Evolutionary conservation across 2,888 invertebrate genomes (phyloP), one percentile per base, ranked within the genome.

Genomic region (Xestia sexstrigata): DNA sequence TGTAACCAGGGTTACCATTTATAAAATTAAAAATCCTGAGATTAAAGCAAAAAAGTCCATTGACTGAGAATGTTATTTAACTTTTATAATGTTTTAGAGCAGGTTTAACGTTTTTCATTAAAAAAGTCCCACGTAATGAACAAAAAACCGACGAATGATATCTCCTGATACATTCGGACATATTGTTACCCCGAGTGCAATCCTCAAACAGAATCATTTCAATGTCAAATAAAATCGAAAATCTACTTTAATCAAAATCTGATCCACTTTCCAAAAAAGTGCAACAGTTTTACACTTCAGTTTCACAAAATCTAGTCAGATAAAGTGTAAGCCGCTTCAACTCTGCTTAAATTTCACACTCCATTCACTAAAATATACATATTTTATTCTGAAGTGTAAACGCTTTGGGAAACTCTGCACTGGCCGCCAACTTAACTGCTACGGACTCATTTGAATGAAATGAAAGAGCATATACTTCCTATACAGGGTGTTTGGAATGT

Each of bases 371-470:
- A 85, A 83, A 82, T 75, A 80, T 79, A 83, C 86, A 87, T 83
- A 86, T 84, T 88, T 78, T 82, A 88, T 86, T 84, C 79, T 71
- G 45, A 84, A 88, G 80, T 76, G 85, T 63, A 70, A 87, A 80
- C 83, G 76, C 77, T 89, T 90, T 89, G 84, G 77, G 86, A 88
- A 88, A 69, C 88, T 75, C 62, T 76, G 87, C 45, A 35, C 66
- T 71, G 67, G 76, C 84, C 76, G 82, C 71, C 78, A 81, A 78
- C 79, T 85, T 84, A 86, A 86, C 85, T 78, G 84, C 81, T 83
- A 84, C 86, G 80, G 79, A 74, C 86, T 88, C 86, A 87, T 90
- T 91, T 89, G 79, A 89, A 92, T 90, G 82, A 74, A 89, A 92
- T 89, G 83, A 74, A 83, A 65, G 66, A 67, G 49, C 30, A 58